Evolutionary conservation across 2,113 vertebrate genomes (phyloP), one percentile per base, ranked within the genome.

Genomic region (Burhinus oedicnemus): DNA sequence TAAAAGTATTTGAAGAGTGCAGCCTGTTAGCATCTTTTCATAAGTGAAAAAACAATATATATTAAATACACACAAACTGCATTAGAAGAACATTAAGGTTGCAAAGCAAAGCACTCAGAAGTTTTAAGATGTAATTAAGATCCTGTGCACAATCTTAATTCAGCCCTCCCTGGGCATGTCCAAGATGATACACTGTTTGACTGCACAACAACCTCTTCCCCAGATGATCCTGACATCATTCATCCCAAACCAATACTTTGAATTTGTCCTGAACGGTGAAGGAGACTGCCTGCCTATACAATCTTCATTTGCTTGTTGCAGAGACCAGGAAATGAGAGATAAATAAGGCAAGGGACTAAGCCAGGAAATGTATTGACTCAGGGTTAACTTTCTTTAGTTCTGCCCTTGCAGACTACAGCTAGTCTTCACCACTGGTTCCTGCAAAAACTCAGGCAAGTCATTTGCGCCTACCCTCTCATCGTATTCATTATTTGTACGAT

Each of bases 1-100:
- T 80, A 90, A 57, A 96, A 95, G 76, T 94, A 85, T 93, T 89
- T 89, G 89, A 92, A 87, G 71, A 93, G 61, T 71, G 13, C 83
- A 94, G 80, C 62, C 91, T 88, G 76, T 95, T 97, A 97, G 88
- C 82, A 66, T 89, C 66, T 83, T 97, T 90, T 89, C n/a, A 17
- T 75, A 94, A 94, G 40, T 65, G 65, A 87, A 96, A 88, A 95
- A 93, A 40, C 64, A 84, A 79, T 88, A 64, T 45, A 30, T 85
- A 71, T 87, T 85, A 95, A 89, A 92, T 13, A 51, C 27, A 65
- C 15, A 49, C 18, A 66, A 38, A 79, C 40, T 74, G 51, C 61
- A 65, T 58, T 42, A 77, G 36, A 65, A 72, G 21, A 89, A 25
- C 54, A 27, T 40, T 11, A 79, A 57, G 54, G 8, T 5, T 51